Conservation (phyloP, 2,113 vertebrate species). For the Puma concolor region DNA sequence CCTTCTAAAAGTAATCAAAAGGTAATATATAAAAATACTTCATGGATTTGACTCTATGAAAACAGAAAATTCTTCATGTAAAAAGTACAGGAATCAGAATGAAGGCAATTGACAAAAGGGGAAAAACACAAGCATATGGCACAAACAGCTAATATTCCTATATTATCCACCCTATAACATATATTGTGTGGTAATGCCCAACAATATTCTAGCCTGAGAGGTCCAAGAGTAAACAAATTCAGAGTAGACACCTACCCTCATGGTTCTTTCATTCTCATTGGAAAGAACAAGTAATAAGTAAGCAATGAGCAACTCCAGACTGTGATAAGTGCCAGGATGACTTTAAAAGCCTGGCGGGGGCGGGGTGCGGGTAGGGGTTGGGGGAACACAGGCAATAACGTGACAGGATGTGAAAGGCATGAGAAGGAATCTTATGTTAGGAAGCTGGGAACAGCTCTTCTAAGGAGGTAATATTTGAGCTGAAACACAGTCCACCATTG, state of each 20-base stretch:
- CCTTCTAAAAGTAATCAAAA: slow-evolving; percentile 28
- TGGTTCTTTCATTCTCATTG: background rate
- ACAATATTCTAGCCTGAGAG: background rate
- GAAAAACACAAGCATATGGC: background rate
- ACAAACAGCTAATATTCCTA: background rate
- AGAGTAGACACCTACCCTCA: background rate
- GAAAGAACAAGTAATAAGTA: background rate
- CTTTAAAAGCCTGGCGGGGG: background rate
- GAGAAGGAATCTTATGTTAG: background rate
- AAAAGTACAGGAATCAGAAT: background rate
- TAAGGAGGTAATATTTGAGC: background rate
- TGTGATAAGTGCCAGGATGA: background rate
- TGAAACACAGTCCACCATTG: background rate
- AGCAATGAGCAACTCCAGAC: background rate
- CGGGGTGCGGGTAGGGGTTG: background rate
- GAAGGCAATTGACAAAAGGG: background rate
- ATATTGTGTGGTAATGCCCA: background rate
- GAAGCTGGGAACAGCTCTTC: background rate
- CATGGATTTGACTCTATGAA: background rate
- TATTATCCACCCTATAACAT: background rate
- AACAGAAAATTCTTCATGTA: slow-evolving; percentile 4
- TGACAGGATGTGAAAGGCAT: background rate
- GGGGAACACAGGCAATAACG: background rate
- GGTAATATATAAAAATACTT: background rate
- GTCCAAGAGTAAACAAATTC: background rate